Base-by-base conservation (phyloP, 2,797 vertebrate species). In the Dermochelys coriacea region DNA sequence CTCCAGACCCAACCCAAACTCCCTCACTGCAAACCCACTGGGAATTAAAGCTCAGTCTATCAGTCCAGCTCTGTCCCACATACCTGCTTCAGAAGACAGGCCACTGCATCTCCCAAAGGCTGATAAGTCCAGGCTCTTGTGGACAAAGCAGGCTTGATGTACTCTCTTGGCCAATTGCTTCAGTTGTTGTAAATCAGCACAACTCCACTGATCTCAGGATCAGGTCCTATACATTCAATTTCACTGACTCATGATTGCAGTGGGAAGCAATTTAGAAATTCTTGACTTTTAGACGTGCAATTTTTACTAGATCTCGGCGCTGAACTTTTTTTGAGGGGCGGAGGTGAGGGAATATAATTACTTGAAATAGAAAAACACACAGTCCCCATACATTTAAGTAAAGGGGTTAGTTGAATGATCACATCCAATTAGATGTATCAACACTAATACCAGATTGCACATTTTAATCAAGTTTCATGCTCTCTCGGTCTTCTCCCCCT, bases 1-100 rank as follows among this genome's bases (percentile, higher is more conserved):
- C 96, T 96, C 97, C 95, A 94, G 80, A 81, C 79, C 88, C 88
- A 25, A 12, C 90, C 2, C 4, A 93, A 95, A 82, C 85, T 95
- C 91, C 94, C 90, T 96, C 68, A 91, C 80, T 93, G 93, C 90
- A 96, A 95, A 87, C 75, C 95, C 79, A 94, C 15, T n/a, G 95
- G 89, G 96, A 97, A 31, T 85, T 97, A 91, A 93, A 95, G 61
- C 84, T 68, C n/a, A 68, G n/a, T 37, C 64, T 81, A 83, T 91
- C 83, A 88, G 59, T 89, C 74, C 41, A 87, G 50, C 68, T 87
- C 92, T 81, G 88, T 83, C 55, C 89, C 80, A 94, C 88, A 80
- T 64, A 79, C 85, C 87, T 95, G 79, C 68, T 61, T 92, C 37
- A 50, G 89, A 91, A 82, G 74, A 84, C 27, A 84, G 90, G 55